These are phyloP conservation scores for Lathronympha strigana DNA, from an alignment of 2,888 invertebrate species.

Conservation along the genomic window DNA sequence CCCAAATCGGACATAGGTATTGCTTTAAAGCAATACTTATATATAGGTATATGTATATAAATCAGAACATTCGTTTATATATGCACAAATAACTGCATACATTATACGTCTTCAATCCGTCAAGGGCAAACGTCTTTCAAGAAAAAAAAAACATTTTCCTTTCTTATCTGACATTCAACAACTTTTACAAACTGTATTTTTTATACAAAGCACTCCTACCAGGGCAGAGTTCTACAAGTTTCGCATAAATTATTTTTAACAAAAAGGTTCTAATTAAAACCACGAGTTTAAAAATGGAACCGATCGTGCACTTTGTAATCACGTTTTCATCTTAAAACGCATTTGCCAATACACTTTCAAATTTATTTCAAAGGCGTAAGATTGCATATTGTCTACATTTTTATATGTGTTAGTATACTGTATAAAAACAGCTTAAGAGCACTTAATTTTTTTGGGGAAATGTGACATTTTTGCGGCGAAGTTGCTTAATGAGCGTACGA, in stretches of 20 bases:
- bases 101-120: no score
- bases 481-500: slow-evolving; percentile 26
- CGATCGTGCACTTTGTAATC: neutral
- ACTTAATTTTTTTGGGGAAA: neutral
- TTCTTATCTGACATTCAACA: neutral
- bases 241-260: slow-evolving; percentile 34
- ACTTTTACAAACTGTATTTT: neutral
- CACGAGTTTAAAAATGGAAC: slow-evolving; percentile 15
- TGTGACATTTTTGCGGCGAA: neutral
- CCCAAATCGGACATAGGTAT: no score
- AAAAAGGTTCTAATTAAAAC: slow-evolving; percentile 39
- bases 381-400: neutral
- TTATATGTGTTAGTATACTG: neutral
- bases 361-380: neutral
- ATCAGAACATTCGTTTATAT: no score
- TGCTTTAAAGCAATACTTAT: no score
- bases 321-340: no score
- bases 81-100: no score
- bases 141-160: neutral
- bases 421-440: neutral
- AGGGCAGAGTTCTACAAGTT: slow-evolving; percentile 25
- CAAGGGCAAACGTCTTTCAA: neutral
- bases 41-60: no score
- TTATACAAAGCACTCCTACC: neutral
- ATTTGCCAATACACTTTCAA: neutral